A percentile compares a stretch with the other conserved stretches of the same genome.
These are phyloP conservation scores for Ochotona princeps DNA, from an alignment of 2,113 vertebrate species.

Conservation along the genomic window DNA sequence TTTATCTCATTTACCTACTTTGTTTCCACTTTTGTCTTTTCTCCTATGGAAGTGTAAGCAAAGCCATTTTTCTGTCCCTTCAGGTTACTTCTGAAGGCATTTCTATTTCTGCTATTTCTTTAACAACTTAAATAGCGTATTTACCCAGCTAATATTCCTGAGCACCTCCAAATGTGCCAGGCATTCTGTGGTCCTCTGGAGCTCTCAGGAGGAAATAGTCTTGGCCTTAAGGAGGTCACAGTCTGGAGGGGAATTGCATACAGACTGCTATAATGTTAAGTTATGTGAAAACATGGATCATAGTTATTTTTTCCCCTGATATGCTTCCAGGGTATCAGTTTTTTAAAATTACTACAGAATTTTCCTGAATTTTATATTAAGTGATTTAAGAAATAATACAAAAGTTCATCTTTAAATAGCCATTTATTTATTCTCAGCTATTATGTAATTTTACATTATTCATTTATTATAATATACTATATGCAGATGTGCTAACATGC, in stretches of 20 bases:
- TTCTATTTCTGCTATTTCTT: slow-evolving; percentile 51
- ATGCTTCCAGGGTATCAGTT: not conserved
- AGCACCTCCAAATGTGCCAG: slow-evolving; percentile 32
- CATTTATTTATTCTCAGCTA: slow-evolving; percentile 21
- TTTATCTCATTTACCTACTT: slow-evolving; percentile 36
- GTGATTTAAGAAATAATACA: slow-evolving; percentile 19
- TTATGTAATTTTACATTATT: slow-evolving; percentile 47
- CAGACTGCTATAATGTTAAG: not conserved
- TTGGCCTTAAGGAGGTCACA: slow-evolving; percentile 14
- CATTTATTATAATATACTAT: slow-evolving; percentile 44
- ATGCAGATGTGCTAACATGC: slow-evolving; percentile 39
- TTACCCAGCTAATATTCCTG: slow-evolving; percentile 23
- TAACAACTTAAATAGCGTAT: slow-evolving; percentile 21
- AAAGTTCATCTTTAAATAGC: slow-evolving; percentile 60
- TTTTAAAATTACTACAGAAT: slow-evolving; percentile 52
- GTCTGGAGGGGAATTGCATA: slow-evolving; percentile 41
- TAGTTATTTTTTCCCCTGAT: slow-evolving; percentile 26
- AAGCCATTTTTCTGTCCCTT: slow-evolving; percentile 27
- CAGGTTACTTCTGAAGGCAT: slow-evolving; percentile 21
- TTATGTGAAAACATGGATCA: not conserved
- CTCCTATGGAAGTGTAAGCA: slow-evolving; percentile 31
- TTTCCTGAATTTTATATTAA: slow-evolving; percentile 53
- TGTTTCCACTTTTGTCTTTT: slow-evolving; percentile 39
- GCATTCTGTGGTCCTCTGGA: not conserved
- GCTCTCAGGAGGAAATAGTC: not conserved